Conservation (phyloP, 1,140 invertebrate genomes). For the Chrysopa pallens region DNA sequence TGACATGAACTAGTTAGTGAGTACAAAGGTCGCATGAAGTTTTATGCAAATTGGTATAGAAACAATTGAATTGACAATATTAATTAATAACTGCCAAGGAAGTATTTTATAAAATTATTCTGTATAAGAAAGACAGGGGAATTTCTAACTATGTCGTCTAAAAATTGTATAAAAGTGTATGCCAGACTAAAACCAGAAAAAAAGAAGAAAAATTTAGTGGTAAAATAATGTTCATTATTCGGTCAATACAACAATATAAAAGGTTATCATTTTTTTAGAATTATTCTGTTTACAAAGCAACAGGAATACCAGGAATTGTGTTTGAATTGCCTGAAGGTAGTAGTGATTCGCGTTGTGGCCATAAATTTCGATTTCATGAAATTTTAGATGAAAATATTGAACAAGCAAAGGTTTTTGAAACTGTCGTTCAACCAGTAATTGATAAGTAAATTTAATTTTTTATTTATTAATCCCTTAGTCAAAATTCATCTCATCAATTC, state of each 20-base stretch:
- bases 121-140: no score
- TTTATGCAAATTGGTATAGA: no score
- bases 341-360: not conserved
- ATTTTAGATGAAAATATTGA: conserved; percentile 21
- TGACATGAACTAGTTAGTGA: no score
- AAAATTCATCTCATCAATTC: no score
- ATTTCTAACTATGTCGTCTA: not conserved
- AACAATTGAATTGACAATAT: no score
- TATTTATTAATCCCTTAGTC: no score
- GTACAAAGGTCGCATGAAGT: no score
- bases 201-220: conserved; percentile 9
- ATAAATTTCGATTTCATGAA: conserved; percentile 22
- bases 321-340: not conserved
- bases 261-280: conserved; percentile 14
- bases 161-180: conserved; percentile 23
- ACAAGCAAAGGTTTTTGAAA: conserved; percentile 25
- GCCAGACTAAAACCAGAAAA: conserved; percentile 21
- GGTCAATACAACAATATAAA: no score
- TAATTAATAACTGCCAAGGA: no score
- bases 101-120: no score
- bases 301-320: conserved; percentile 11
- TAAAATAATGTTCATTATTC: not conserved
- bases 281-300: conserved; percentile 16
- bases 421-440: conserved; percentile 27
- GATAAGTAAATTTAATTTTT: conserved; percentile 24